phyloP scores from a whole-genome alignment of 1,140 invertebrate species.

The Lepidurus packardi region DNA sequence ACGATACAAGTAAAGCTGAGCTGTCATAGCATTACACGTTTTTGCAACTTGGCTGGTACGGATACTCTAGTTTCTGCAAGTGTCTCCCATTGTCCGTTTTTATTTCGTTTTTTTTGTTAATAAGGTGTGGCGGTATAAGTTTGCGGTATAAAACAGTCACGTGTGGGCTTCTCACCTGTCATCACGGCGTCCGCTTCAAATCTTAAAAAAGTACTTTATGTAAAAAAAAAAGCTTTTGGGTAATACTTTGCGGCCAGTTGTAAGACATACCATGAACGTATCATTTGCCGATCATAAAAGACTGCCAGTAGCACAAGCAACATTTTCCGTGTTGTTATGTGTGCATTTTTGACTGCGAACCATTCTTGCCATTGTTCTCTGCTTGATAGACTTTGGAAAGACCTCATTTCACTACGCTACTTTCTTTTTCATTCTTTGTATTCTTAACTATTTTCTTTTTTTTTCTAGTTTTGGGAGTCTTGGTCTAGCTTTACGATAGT shows the following conservation, averaged over 20 bases:
- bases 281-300: background rate
- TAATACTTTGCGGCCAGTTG: constrained; percentile 15
- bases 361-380: constrained; percentile 14
- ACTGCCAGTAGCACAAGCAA: background rate
- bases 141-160: background rate
- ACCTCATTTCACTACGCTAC: background rate
- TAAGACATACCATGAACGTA: constrained; percentile 3
- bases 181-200: background rate
- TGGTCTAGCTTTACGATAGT: background rate
- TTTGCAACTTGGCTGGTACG: background rate
- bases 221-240: background rate
- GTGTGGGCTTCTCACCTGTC: background rate
- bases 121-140: background rate
- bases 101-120: background rate
- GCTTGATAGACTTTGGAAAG: constrained; percentile 12
- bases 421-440: constrained; percentile 7
- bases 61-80: constrained; percentile 9
- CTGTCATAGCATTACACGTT: background rate
- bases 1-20: constrained; percentile 3
- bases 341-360: background rate
- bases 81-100: background rate
- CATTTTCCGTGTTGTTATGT: background rate
- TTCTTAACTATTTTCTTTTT: background rate
- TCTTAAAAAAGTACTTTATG: background rate
- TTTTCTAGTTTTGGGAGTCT: background rate